Percentiles rank a stretch among this genome's conserved stretches.
These are phyloP conservation scores for Cataglyphis albicans DNA, from an alignment of 2,888 invertebrate genomes.

Conservation along the genomic window DNA sequence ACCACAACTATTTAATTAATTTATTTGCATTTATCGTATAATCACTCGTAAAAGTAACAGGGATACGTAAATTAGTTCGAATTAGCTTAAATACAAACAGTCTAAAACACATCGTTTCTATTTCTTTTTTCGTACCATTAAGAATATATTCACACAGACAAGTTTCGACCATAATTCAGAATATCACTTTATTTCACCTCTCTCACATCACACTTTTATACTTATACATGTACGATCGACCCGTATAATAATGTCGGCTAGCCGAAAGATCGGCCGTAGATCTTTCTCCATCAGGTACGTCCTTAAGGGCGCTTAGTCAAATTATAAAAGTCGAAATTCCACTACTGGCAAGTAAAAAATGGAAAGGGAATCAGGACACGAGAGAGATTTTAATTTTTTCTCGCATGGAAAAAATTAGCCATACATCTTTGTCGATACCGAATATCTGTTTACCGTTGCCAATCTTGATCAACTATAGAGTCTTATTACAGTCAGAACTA, in stretches of 20 bases:
- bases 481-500: neutral
- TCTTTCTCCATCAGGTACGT: constrained; percentile 55
- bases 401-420: neutral
- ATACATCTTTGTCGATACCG: constrained; percentile 2
- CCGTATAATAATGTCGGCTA: constrained; percentile 65
- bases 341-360: constrained; percentile 16
- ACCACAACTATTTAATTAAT: constrained; percentile 74
- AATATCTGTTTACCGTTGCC: neutral
- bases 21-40: constrained; percentile 77
- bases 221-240: constrained; percentile 73
- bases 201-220: constrained; percentile 47
- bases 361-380: neutral
- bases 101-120: constrained; percentile 73
- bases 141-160: constrained; percentile 74
- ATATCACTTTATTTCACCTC: constrained; percentile 40
- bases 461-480: constrained; percentile 19
- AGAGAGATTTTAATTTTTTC: neutral
- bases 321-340: constrained; percentile 6
- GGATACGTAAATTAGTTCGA: constrained; percentile 75
- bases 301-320: constrained; percentile 50
- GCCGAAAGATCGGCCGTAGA: constrained; percentile 17
- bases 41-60: constrained; percentile 73
- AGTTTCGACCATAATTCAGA: constrained; percentile 57
- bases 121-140: constrained; percentile 62
- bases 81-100: constrained; percentile 76